Percentiles rank a stretch among this genome's conserved stretches.
phyloP scores from a whole-genome alignment of 2,888 invertebrate species.

The Vesta saturnalis region DNA sequence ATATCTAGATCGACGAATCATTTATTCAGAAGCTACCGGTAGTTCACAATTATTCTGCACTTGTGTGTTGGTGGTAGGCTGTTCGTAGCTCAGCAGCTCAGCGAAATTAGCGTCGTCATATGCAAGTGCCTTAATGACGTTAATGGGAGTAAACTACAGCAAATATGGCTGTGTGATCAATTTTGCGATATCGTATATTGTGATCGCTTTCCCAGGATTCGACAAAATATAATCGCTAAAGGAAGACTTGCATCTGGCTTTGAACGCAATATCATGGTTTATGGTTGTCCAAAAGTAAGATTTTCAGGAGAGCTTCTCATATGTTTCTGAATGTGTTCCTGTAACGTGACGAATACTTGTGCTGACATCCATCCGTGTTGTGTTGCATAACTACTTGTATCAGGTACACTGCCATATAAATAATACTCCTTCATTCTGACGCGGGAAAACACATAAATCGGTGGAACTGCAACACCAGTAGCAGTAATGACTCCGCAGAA shows the following conservation, averaged over 20 bases:
- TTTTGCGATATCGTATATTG: slow-evolving; percentile 35
- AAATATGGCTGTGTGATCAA: slow-evolving; percentile 22
- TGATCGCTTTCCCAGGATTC: slow-evolving; percentile 46
- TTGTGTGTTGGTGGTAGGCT: no score
- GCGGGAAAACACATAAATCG: slow-evolving; percentile 48
- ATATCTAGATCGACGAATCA: no score
- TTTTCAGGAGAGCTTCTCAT: slow-evolving; percentile 38
- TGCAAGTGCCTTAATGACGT: background rate
- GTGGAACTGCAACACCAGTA: slow-evolving; percentile 45
- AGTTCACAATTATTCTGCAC: no score
- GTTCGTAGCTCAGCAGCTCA: background rate
- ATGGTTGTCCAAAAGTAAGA: slow-evolving; percentile 46
- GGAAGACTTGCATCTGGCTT: slow-evolving; percentile 30
- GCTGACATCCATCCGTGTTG: slow-evolving; percentile 43
- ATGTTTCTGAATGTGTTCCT: slow-evolving; percentile 41
- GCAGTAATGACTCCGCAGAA: slow-evolving; percentile 46
- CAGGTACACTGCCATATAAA: slow-evolving; percentile 41
- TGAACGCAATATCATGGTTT: slow-evolving; percentile 29
- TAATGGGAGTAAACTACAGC: slow-evolving; percentile 13
- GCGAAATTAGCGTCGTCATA: background rate
- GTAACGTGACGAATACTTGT: slow-evolving; percentile 39
- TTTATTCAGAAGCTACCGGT: no score
- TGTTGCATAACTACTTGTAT: slow-evolving; percentile 37
- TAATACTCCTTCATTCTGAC: slow-evolving; percentile 41
- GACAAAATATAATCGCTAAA: slow-evolving; percentile 44